Percentiles rank a stretch among this genome's conserved stretches.
phyloP scores from a whole-genome alignment of 1,140 invertebrate genomes.

The Drosophila sucinea region DNA sequence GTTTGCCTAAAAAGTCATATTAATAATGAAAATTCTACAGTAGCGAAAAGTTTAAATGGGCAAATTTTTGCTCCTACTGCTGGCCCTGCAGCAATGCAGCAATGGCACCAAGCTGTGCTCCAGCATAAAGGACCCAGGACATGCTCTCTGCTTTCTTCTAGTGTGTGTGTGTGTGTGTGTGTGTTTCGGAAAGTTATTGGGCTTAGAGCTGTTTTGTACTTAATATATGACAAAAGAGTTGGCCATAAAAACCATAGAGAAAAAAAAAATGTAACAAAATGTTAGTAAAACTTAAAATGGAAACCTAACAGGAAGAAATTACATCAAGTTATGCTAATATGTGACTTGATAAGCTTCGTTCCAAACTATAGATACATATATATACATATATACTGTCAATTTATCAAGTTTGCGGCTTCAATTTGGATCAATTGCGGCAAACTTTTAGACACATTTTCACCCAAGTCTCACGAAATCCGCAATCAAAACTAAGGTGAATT shows the following conservation, averaged over 20 bases:
- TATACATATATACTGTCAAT: not conserved
- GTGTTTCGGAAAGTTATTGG: slow-evolving; percentile 59
- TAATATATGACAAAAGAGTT: slow-evolving; percentile 62
- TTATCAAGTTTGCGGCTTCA: slow-evolving; percentile 2
- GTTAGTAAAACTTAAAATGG: not conserved
- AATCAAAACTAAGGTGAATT: too few relatives aligned
- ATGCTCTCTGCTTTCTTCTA: not conserved
- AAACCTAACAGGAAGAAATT: slow-evolving; percentile 3
- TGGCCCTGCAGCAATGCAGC: slow-evolving; percentile 69
- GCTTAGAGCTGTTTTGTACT: slow-evolving; percentile 65
- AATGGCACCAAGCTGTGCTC: slow-evolving; percentile 63
- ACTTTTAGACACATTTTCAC: too few relatives aligned
- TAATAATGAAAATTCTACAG: slow-evolving; percentile 80
- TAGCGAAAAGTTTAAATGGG: slow-evolving; percentile 80
- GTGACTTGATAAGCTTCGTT: slow-evolving; percentile 6
- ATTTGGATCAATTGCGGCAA: not conserved
- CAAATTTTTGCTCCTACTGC: slow-evolving; percentile 58
- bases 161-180: not conserved
- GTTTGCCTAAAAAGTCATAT: slow-evolving; percentile 77
- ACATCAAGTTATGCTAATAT: slow-evolving; percentile 16
- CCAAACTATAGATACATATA: not conserved
- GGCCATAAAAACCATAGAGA: slow-evolving; percentile 17
- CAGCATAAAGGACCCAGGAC: slow-evolving; percentile 29
- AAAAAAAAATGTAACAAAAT: not conserved
- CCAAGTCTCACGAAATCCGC: too few relatives aligned